Conservation (phyloP, 1,140 invertebrate species). For the Temnothorax curvispinosus region DNA sequence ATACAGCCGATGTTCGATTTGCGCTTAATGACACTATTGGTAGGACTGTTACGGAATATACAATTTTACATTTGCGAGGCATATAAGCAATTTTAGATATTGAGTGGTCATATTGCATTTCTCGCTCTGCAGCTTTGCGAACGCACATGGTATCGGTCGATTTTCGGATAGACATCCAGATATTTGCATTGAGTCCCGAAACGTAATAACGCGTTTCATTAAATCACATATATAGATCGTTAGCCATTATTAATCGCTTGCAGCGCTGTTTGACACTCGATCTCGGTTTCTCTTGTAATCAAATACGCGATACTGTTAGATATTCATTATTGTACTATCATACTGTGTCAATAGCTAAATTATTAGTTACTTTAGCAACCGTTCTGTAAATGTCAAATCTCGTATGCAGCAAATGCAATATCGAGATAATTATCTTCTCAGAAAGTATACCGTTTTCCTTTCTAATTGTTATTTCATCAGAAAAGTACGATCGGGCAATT, state of each 20-base stretch:
- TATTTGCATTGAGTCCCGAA: constrained; percentile 50
- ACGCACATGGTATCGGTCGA: constrained; percentile 22
- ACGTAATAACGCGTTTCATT: constrained; percentile 59
- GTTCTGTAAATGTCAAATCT: constrained; percentile 27
- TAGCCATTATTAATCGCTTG: constrained; percentile 54
- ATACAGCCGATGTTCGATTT: constrained; percentile 18
- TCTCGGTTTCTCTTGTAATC: constrained; percentile 47
- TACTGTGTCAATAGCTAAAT: constrained; percentile 42
- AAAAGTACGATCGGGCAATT: constrained; percentile 8
- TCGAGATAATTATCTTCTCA: constrained; percentile 9
- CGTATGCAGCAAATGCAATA: constrained; percentile 13
- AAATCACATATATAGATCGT: constrained; percentile 51
- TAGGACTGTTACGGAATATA: constrained; percentile 11
- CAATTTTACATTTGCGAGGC: constrained; percentile 34
- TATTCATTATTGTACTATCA: constrained; percentile 41
- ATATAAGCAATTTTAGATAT: constrained; percentile 45
- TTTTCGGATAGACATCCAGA: constrained; percentile 51
- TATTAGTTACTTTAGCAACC: constrained; percentile 1
- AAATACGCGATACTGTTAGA: constrained; percentile 26
- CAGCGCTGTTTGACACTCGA: constrained; percentile 49
- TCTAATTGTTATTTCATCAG: not conserved
- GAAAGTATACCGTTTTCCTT: not conserved
- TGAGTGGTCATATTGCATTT: constrained; percentile 20
- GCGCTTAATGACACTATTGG: not conserved
- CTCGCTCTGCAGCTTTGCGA: constrained; percentile 5